Conservation (phyloP, 2,888 invertebrate species). For the Drosophila siamana region DNA sequence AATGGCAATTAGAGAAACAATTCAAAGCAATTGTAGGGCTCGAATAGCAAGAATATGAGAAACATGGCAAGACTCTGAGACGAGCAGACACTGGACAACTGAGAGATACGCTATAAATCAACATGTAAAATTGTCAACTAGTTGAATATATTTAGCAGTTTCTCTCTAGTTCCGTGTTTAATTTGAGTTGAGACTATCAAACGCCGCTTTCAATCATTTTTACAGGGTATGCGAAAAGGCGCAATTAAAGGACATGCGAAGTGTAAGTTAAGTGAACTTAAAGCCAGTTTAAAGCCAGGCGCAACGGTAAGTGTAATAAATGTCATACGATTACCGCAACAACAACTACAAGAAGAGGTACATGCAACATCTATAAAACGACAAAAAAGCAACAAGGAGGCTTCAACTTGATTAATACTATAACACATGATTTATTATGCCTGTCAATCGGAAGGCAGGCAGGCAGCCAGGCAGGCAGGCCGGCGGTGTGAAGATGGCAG, state of each 20-base stretch:
- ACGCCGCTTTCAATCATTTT: neutral
- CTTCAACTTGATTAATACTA: slow-evolving; percentile 76
- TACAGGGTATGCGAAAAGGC: slow-evolving; percentile 22
- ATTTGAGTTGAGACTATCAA: too few relatives aligned
- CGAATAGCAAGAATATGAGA: slow-evolving; percentile 27
- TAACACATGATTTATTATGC: slow-evolving; percentile 79
- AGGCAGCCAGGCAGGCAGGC: slow-evolving; percentile 2
- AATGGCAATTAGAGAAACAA: slow-evolving; percentile 77
- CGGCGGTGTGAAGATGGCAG: slow-evolving; percentile 24
- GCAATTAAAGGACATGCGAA: slow-evolving; percentile 64
- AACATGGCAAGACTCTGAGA: neutral
- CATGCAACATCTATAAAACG: slow-evolving; percentile 27
- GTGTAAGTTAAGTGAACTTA: slow-evolving; percentile 36
- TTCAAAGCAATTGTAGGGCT: slow-evolving; percentile 45
- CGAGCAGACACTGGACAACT: neutral
- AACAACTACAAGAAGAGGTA: slow-evolving; percentile 44
- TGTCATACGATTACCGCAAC: slow-evolving; percentile 74
- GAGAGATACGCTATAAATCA: neutral
- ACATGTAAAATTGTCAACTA: too few relatives aligned
- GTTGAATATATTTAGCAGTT: too few relatives aligned
- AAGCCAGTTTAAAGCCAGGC: slow-evolving; percentile 56
- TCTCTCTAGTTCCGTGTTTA: too few relatives aligned
- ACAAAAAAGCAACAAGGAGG: slow-evolving; percentile 43
- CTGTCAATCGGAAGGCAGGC: slow-evolving; percentile 66
- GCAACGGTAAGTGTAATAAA: slow-evolving; percentile 69